phyloP scores from a whole-genome alignment of 2,797 vertebrate genomes.

The Champsocephalus esox region DNA sequence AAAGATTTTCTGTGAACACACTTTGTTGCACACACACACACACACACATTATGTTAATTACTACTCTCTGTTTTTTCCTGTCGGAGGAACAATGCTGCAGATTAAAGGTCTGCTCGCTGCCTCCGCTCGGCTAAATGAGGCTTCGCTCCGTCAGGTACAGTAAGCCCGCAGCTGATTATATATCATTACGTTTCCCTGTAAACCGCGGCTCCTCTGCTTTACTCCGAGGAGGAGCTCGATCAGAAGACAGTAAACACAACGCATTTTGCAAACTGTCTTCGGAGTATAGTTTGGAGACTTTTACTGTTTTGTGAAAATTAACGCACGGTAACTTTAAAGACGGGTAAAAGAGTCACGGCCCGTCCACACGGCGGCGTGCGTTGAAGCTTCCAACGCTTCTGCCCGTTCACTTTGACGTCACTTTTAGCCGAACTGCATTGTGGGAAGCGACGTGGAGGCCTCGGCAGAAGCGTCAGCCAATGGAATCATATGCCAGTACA shows the following conservation, averaged over 20 bases:
- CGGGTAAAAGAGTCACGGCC: no score
- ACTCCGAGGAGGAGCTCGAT: conserved; percentile 9
- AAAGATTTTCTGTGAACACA: conserved; percentile 4
- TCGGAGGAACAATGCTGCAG: conserved; percentile 54
- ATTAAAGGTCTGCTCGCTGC: conserved; percentile 49
- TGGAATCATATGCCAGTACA: no score
- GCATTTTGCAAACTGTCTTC: conserved; percentile 17
- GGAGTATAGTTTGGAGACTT: no score
- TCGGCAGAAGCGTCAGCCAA: no score
- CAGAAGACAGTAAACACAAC: conserved; percentile 17
- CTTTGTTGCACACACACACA: neutral
- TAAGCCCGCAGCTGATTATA: conserved; percentile 65
- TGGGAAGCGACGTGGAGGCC: no score
- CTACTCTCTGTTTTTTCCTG: conserved; percentile 31
- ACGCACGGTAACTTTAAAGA: neutral
- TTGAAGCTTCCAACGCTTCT: no score
- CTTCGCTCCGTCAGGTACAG: conserved; percentile 58
- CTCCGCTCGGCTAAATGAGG: conserved; percentile 55
- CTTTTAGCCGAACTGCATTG: no score
- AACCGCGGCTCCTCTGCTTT: conserved; percentile 20
- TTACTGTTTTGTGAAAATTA: neutral
- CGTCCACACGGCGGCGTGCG: no score
- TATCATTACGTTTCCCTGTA: conserved; percentile 63
- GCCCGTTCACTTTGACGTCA: no score
- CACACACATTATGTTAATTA: neutral